Base-by-base conservation (phyloP, 1,140 invertebrate species). In the Pseudomyrmex dendroicus region DNA sequence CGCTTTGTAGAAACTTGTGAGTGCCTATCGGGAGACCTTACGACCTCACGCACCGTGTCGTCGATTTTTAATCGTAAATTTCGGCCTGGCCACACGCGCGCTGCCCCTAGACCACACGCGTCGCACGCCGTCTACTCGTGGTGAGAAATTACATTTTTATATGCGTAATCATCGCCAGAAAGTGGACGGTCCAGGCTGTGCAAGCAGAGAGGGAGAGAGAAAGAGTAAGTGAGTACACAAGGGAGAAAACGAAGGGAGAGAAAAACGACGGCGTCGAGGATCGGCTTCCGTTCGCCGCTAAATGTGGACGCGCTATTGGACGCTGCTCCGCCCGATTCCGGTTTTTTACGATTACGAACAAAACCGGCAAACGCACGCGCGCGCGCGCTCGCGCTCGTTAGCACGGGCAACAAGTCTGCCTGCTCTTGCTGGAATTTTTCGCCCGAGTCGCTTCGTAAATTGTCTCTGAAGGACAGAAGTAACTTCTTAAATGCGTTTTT, bases 111-210 rank as follows among this genome's bases (percentile, higher is more conserved):
- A 76, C 88, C 88, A 89, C 88, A 89, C 87, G 77, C 87, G 48
- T 89, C 84, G 88, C 15, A 20, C 52, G 13, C 12, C 22, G 56
- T 50, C 35, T 72, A 52, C 48, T 64, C 61, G 63, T 70, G 72
- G 87, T 85, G 87, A 91, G 86, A 91, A 91, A 91, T 91, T 91
- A 91, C 87, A 89, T 88, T 91, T 91, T 91, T 91, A 91, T 91
- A 91, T 80, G 85, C 83, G 84, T 87, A 89, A 90, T 90, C 82
- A 89, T 90, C 89, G 72, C 80, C 84, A 63, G 44, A 74, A 54
- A 20, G 15, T 44, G 57, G 22, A 44, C 46, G 57, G 44, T 10
- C 83, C 78, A 56, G 50, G 22, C 62, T 35, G 59, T 52, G 66
- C 17, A 13, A 22, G 72, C 25, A 54, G 50, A 9, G 22, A 54